Percentiles rank a stretch among this genome's conserved stretches.
These are phyloP conservation scores for Mormyrus iriodes DNA, from an alignment of 2,113 vertebrate species.

Conservation along the genomic window DNA sequence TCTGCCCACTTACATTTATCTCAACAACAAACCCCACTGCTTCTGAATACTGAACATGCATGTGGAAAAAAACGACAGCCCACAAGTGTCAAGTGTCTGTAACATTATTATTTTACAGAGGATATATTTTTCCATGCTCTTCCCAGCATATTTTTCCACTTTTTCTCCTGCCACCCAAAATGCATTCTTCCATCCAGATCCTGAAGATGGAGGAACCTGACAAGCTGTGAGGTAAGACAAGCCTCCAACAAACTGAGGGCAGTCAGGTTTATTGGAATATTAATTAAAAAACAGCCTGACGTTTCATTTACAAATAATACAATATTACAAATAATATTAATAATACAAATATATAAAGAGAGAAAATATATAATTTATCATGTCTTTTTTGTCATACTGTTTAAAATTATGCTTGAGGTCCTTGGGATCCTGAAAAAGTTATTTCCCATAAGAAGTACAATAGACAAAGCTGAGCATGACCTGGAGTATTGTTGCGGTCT, in stretches of 20 bases:
- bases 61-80: not conserved
- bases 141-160: not conserved
- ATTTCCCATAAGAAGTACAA: constrained; percentile 11
- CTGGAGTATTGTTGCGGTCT: not conserved
- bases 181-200: not conserved
- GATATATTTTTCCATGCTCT: not conserved
- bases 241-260: not conserved
- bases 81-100: not conserved
- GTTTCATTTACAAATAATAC: not conserved
- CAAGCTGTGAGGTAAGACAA: not conserved
- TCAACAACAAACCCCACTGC: not conserved
- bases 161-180: not conserved
- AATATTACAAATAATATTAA: no score
- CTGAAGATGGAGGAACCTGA: not conserved
- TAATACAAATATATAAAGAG: not conserved
- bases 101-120: not conserved
- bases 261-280: not conserved
- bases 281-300: not conserved
- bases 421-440: not conserved
- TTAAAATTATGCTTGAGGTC: not conserved
- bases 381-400: not conserved
- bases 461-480: not conserved
- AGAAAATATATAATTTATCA: not conserved
- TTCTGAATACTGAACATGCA: constrained; percentile 24
- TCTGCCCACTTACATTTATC: constrained; percentile 25